phyloP scores from a whole-genome alignment of 2,113 vertebrate species.

The Callipepla squamata region DNA sequence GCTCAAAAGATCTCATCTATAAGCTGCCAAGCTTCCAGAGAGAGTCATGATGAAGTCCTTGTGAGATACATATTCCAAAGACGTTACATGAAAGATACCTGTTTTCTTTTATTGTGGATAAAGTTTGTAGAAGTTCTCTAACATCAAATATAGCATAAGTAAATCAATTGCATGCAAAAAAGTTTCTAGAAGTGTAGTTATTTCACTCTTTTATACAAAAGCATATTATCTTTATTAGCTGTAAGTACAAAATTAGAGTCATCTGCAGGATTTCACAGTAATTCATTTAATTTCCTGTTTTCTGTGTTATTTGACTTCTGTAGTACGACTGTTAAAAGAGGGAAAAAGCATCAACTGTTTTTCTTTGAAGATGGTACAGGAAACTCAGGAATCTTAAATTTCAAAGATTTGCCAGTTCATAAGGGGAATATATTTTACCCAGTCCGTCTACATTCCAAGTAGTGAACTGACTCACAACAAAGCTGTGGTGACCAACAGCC shows the following conservation, averaged over 20 bases:
- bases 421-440: constrained; percentile 58
- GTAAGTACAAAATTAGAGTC: constrained; percentile 68
- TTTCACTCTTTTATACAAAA: constrained; percentile 19
- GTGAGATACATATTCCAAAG: not conserved
- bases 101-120: constrained; percentile 10
- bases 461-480: not conserved
- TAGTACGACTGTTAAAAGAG: constrained; percentile 20
- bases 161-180: constrained; percentile 9
- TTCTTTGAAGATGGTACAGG: constrained; percentile 74
- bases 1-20: not conserved
- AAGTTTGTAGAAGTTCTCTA: not conserved
- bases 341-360: constrained; percentile 1
- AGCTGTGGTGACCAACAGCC: not conserved
- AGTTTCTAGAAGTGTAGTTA: not conserved
- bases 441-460: constrained; percentile 31
- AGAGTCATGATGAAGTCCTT: not conserved
- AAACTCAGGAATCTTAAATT: constrained; percentile 63
- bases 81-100: not conserved
- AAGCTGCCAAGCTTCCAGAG: constrained; percentile 14
- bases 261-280: constrained; percentile 62
- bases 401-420: constrained; percentile 51
- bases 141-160: not conserved
- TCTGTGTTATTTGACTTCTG: constrained; percentile 68
- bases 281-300: constrained; percentile 80
- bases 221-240: constrained; percentile 57